phyloP scores from a whole-genome alignment of 2,888 invertebrate genomes.

The Sipha maydis region DNA sequence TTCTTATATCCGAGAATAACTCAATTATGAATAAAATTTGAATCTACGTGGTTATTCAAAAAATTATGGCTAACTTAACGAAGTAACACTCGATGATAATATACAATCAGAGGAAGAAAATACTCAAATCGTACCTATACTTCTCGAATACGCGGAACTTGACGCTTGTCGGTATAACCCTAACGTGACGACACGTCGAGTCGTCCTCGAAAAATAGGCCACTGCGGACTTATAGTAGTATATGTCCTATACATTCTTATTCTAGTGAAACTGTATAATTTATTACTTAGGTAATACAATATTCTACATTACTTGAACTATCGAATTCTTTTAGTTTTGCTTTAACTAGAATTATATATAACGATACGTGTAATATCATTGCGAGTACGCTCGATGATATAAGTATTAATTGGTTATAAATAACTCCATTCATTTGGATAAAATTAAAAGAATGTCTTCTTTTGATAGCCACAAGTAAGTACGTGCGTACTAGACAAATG shows the following conservation, averaged over 20 bases:
- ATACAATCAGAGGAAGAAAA: too few species aligned
- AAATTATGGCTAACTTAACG: too few species aligned
- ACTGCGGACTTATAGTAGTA: neutral
- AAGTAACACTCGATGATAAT: too few species aligned
- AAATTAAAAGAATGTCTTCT: neutral
- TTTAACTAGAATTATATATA: neutral
- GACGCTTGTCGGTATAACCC: too few species aligned
- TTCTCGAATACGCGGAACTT: too few species aligned
- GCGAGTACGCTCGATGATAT: neutral
- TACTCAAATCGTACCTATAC: too few species aligned
- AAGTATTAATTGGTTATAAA: neutral
- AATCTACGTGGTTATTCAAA: too few species aligned
- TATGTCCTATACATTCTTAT: slow-evolving; percentile 4
- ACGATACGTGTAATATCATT: neutral
- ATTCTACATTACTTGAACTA: neutral
- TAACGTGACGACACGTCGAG: too few species aligned
- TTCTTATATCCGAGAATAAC: too few species aligned
- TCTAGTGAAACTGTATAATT: neutral
- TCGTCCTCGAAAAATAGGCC: neutral
- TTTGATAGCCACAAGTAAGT: neutral
- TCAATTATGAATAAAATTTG: too few species aligned
- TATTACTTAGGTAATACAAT: neutral
- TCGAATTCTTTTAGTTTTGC: slow-evolving; percentile 1
- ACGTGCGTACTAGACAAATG: neutral
- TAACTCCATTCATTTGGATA: neutral